A percentile compares a stretch with the other conserved stretches of the same genome.
These are phyloP conservation scores for Hydrophis major DNA, from an alignment of 2,797 vertebrate genomes.

Conservation along the genomic window DNA sequence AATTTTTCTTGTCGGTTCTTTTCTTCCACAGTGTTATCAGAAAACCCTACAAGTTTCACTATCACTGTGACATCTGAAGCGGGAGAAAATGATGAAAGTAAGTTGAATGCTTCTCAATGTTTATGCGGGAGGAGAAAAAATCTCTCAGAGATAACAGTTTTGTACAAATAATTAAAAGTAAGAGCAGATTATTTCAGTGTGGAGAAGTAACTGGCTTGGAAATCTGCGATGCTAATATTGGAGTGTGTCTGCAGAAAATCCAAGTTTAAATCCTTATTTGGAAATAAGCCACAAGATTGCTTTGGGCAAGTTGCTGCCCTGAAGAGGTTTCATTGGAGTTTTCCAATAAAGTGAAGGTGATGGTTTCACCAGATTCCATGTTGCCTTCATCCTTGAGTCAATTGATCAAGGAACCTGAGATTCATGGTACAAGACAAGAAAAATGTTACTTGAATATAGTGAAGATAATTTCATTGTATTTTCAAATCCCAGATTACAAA, in stretches of 20 bases:
- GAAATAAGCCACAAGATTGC: not conserved
- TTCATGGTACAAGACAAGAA: not conserved
- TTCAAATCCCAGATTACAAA: not conserved
- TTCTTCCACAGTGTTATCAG: constrained; percentile 83
- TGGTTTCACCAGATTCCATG: not conserved
- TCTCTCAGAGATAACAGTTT: not conserved
- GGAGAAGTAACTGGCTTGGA: not conserved
- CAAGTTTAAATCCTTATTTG: not conserved
- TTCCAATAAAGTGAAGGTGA: not conserved
- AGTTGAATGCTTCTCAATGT: constrained; percentile 58
- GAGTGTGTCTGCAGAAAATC: not conserved
- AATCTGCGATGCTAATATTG: not conserved
- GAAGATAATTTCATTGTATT: not conserved
- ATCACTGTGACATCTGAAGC: constrained; percentile 94
- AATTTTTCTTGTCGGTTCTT: constrained; percentile 20
- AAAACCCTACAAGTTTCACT: constrained; percentile 88
- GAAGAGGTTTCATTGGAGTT: not conserved
- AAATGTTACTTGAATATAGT: not conserved
- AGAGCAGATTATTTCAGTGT: not conserved
- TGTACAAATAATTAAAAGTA: not conserved
- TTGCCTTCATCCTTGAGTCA: not conserved
- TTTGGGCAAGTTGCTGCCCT: not conserved
- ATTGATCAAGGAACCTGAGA: not conserved
- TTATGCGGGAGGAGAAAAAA: too few species aligned
- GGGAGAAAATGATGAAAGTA: constrained; percentile 90